phyloP scores from a whole-genome alignment of 2,113 vertebrate species.

The Apodemus speciosus region DNA sequence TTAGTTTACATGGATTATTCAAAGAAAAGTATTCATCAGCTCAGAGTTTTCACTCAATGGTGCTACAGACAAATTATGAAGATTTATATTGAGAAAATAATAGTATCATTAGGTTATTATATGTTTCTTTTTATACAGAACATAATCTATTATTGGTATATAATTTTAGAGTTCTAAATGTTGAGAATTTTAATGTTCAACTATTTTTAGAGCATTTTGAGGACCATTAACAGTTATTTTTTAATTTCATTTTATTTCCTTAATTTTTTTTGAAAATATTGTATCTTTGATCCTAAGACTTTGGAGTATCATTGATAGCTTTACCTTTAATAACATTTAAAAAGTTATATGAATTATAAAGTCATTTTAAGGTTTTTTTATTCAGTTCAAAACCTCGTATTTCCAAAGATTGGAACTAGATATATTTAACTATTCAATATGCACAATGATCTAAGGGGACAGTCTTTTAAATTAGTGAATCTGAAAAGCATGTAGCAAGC shows the following conservation, averaged over 20 bases:
- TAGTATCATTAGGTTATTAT: neutral
- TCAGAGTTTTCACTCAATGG: conserved; percentile 60
- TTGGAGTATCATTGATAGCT: neutral
- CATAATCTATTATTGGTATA: neutral
- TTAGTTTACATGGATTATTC: conserved; percentile 31
- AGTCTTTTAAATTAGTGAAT: neutral
- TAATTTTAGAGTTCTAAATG: neutral
- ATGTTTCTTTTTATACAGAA: neutral
- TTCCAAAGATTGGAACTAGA: neutral
- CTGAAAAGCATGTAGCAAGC: neutral
- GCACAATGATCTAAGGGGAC: neutral
- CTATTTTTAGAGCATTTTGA: neutral
- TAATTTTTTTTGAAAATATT: neutral
- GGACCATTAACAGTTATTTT: neutral
- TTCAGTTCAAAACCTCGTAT: neutral
- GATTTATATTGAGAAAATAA: conserved; percentile 28
- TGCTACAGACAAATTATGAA: neutral
- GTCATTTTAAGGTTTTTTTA: neutral
- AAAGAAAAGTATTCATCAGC: conserved; percentile 56
- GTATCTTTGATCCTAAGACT: neutral
- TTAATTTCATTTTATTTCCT: conserved; percentile 23
- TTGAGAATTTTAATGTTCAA: neutral
- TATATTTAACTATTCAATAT: neutral
- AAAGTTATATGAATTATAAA: neutral
- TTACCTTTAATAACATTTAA: neutral